Base-by-base conservation (phyloP, 2,888 invertebrate species). In the Euphydryas editha region DNA sequence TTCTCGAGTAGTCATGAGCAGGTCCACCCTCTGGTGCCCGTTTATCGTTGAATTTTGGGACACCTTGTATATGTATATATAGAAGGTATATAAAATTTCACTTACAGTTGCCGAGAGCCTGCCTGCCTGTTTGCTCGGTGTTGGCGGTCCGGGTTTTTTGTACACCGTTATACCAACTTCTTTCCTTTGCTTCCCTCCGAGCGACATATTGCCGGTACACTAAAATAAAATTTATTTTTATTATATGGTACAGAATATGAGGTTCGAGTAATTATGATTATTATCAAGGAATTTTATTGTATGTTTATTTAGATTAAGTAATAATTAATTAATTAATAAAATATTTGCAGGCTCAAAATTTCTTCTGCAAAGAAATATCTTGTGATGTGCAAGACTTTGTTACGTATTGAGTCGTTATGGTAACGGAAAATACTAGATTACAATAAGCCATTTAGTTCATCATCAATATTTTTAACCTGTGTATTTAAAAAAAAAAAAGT, bases 71-170 rank as follows among this genome's bases (percentile, higher is more conserved):
- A 5, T 20, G 2, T 13, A 15, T 21, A 20, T 13, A 49, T 24
- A 15, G 6, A 24, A 47, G 11, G 13, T 18, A 20, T 4, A 2
- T 7, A 21, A 24, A 24, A n/a, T 15, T 18, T 55, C n/a, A 74
- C 89, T 87, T 80, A 95, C 95, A 83, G 95, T 95, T 56, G 95
- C 93, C 0, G 97, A 97, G 10, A 95, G 86, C 70, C 96, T 93
- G 1, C 95, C 95, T 13, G 96, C 96, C 82, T 96, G 95, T 87
- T 97, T 97, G 87, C 96, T 96, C 0, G 97, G 97, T 1, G 97
- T 97, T 24, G 97, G 97, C 55, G 97, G 97, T 0, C 97, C 97
- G 0, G 97, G 97, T 78, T 95, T 95, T 91, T 96, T 97, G 82
- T 97, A 97, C 0, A 96, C 95, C 0, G 95, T 96, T 82, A 95